Evolutionary conservation across 2,888 invertebrate genomes (phyloP).

Genomic region (Mythimna ferrago): DNA sequence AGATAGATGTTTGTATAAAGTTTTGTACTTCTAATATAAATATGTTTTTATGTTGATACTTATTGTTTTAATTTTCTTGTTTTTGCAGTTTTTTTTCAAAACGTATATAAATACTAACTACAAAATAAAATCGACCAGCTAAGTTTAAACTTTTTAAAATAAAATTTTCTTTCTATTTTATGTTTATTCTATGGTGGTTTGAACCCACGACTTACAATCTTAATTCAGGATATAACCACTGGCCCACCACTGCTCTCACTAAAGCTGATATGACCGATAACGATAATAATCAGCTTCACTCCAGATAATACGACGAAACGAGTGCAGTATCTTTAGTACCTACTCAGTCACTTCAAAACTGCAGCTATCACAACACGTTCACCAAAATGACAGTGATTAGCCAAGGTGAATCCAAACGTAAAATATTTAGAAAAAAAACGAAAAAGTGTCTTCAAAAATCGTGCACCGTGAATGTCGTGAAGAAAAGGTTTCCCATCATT

Average conservation of each 20-base stretch:
- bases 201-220: too few species aligned
- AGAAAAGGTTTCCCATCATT: slow-evolving; percentile 92
- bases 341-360: slow-evolving; percentile 23
- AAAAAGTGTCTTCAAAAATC: slow-evolving; percentile 74
- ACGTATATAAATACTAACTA: too few species aligned
- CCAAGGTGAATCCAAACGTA: slow-evolving; percentile 52
- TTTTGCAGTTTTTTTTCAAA: too few species aligned
- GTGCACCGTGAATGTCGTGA: slow-evolving; percentile 83
- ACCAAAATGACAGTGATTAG: slow-evolving; percentile 34
- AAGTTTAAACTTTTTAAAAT: too few species aligned
- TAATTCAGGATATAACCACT: too few species aligned
- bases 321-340: neutral
- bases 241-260: neutral
- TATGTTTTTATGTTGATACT: neutral
- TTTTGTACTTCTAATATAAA: neutral
- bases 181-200: too few species aligned
- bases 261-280: slow-evolving; percentile 48
- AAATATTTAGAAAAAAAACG: slow-evolving; percentile 61
- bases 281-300: slow-evolving; percentile 24
- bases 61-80: neutral
- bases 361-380: slow-evolving; percentile 35
- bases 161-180: too few species aligned
- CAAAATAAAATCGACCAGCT: too few species aligned
- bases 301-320: slow-evolving; percentile 21
- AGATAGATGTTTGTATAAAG: neutral